These are phyloP conservation scores for Tachina lurida DNA, from an alignment of 2,888 invertebrate species.

Conservation along the genomic window DNA sequence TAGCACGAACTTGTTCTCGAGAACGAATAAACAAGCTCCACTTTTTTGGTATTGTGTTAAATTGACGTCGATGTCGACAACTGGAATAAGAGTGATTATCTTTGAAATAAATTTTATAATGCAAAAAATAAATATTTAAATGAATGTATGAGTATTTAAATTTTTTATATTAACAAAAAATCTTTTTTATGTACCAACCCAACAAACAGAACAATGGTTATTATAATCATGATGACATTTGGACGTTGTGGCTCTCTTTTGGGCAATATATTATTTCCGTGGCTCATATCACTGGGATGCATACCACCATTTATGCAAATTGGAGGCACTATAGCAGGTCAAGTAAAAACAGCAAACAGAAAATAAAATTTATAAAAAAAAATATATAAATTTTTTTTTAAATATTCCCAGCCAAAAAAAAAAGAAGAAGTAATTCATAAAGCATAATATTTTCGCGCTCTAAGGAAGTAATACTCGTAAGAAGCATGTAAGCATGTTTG, in stretches of 20 bases:
- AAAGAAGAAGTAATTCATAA: too few relatives aligned
- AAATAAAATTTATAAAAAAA: neutral
- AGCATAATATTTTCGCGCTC: too few relatives aligned
- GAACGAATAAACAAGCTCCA: too few relatives aligned
- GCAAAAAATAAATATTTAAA: neutral
- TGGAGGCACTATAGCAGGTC: slow-evolving; percentile 86
- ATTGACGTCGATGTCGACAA: too few relatives aligned
- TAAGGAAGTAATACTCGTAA: too few relatives aligned
- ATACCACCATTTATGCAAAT: slow-evolving; percentile 88
- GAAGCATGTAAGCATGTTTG: too few relatives aligned
- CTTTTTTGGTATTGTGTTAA: too few relatives aligned
- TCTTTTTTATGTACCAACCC: neutral
- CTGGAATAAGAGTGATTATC: too few relatives aligned
- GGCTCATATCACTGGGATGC: slow-evolving; percentile 87
- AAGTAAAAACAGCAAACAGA: too few relatives aligned
- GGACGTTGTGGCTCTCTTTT: slow-evolving; percentile 88
- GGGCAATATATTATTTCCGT: slow-evolving; percentile 89
- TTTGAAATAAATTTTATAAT: neutral
- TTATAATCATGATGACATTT: slow-evolving; percentile 88
- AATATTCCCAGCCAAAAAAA: too few relatives aligned
- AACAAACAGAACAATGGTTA: slow-evolving; percentile 87
- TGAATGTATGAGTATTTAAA: neutral
- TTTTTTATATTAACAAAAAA: neutral
- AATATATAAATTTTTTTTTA: neutral
- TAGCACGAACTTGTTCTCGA: too few relatives aligned